Base-by-base conservation (phyloP, 1,140 invertebrate species). In the Drosophila kepulauana region DNA sequence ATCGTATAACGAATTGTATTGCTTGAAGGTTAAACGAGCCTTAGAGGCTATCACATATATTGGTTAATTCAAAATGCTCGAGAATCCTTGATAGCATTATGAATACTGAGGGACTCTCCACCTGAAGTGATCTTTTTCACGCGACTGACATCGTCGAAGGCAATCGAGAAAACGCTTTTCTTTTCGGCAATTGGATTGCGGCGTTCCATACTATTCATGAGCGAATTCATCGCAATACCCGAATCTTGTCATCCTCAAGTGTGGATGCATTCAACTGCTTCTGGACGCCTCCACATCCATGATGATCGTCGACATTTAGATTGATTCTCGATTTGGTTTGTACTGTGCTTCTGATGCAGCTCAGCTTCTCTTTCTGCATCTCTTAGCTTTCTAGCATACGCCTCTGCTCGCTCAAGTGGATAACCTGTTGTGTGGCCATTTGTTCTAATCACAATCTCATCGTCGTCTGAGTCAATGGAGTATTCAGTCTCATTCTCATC, bases 91-190 rank as follows among this genome's bases (percentile, higher is more conserved):
- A 10, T 13, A 5, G 46, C 16, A 67, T 59, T 85, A 91, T 61
- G 80, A 92, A 72, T 92, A 91, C 69, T 92, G 87, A 20, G 91
- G 33, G 91, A 92, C 62, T 92, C 92, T 51, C 91, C 92, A 16
- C 91, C 92, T 20, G 92, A 92, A 58, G 82, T 58, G 49, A 92
- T 92, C 63, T 91, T 92, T 62, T 92, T 91, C 1, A 92, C 91
- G 30, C 91, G 84, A 51, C 81, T 92, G 25, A 98, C 96, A 86
- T 97, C 97, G 87, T 97, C 97, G 85, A 98, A 98, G 1, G 97
- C 97, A 76, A 98, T 98, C 1, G 97, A 97, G 82, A 98, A 98
- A n/a, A 98, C 95, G 91, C 97, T 98, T 87, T 98, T 98, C 93
- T 98, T 98, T 81, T 98, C 97, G 20, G 97, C 94, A 69, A 98